Base-by-base conservation (phyloP, 2,797 vertebrate genomes). In the Halcyon leucocephala region DNA sequence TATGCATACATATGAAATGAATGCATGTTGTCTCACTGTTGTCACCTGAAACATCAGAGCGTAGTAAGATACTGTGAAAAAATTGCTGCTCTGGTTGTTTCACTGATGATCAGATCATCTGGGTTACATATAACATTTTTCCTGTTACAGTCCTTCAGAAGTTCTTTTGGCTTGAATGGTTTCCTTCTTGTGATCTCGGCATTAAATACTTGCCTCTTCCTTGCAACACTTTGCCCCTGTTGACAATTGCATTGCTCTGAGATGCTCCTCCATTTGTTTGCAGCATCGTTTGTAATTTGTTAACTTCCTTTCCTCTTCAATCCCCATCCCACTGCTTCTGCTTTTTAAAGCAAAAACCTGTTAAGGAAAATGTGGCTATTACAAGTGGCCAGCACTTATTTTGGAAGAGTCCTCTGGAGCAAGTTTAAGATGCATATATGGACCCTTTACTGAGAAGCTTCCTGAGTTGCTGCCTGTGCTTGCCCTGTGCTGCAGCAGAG, bases 1-100 rank as follows among this genome's bases (percentile, higher is more conserved):
- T 99, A 95, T 29, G 91, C 25, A 65, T 25, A 49, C 13, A 2
- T 11, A 4, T 6, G 11, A 67, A 70, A 28, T 37, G 25, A 77
- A 85, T 20, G 20, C 16, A 5, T 31, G 18, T 41, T 29, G 7
- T 71, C 55, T 83, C 35, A 4, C 18, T 41, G 24, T 33, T 80
- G 41, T 64, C 55, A 73, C 9, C 39, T 77, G 78, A 71, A 84
- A 61, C n/a, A 55, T 39, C 49, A 51, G 19, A 58, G 20, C 58
- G 25, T 21, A 65, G 24, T 25, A 28, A 84, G 31, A 22, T 31
- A 19, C 2, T 14, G 25, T 18, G 57, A 37, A 82, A 58, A 91
- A 49, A 4, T 12, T 11, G 4, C 15, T 86, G 33, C 26, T 81
- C 3, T 33, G 10, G 6, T 67, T 1, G 3, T 54, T 80, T 84